Evolutionary conservation across 1,140 invertebrate genomes (phyloP), one percentile per base, ranked within the genome.

Genomic region (Hormaphis cornu): DNA sequence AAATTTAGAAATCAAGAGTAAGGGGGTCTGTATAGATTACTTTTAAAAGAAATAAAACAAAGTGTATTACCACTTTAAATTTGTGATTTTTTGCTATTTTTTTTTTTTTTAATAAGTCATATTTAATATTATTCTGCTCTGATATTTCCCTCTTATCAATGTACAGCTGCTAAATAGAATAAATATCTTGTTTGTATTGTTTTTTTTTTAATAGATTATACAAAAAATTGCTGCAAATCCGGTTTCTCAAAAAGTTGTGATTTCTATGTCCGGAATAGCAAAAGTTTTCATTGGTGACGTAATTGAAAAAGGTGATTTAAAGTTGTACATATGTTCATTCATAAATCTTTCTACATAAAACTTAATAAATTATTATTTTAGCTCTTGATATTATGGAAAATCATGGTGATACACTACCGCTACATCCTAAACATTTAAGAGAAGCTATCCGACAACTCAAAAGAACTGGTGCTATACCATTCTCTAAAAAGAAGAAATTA

Each of bases 281-380:
- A 99, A 99, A 82, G 96, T 99, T 0, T 99, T 98, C 84, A 95
- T 97, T 52, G 96, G 96, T 33, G 97, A 99, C 84, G 87, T 99
- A 71, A 92, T 99, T 24, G 97, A 99, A 82, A 93, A 97, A 88
- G 93, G 90, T 93, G 83, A 75, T 70, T 70, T 37, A 28, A 48
- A 63, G 30, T 46, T 14, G 20, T 24, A 3, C 35, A 22, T 59
- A 30, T 12, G 7, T 22, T 6, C 26, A 16, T 40, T 1, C 1
- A 20, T 5, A 37, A 16, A 42, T 30, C 8, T 69, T 46, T 16
- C 24, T 70, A 53, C 30, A n/a, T n/a, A n/a, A n/a, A 18, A 8
- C 58, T 35, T 30, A n/a, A 20, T 5, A 48, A 48, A 24, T 59
- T 42, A 18, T 58, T 3, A 56, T 76, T 82, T 72, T 74, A 93